A percentile compares a stretch with the other conserved stretches of the same genome.
Conservation (phyloP, 1,140 invertebrate species). For the Carposina sasakii region DNA sequence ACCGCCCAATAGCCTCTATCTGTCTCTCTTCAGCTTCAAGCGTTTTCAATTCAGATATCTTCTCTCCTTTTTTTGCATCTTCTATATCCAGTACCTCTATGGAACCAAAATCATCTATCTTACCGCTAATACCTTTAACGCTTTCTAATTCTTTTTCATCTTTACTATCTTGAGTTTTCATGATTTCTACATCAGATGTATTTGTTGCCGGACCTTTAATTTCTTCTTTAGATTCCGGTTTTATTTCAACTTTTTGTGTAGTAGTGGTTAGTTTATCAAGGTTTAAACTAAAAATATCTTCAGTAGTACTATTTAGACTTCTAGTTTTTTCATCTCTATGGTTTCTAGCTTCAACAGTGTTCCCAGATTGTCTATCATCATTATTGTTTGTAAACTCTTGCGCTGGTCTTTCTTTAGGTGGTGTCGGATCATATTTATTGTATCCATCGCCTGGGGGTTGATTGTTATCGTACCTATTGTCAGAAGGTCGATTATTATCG, state of each 20-base stretch:
- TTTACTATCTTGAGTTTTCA: constrained; percentile 26
- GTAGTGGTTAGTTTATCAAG: constrained; percentile 8
- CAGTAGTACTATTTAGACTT: constrained; percentile 32
- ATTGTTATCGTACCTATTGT: too few relatives aligned
- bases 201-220: constrained; percentile 18
- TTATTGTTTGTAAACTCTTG: constrained; percentile 2
- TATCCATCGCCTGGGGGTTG: constrained; percentile 8
- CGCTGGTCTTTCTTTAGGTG: constrained; percentile 11
- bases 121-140: constrained; percentile 60
- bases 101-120: constrained; percentile 59
- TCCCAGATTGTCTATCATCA: not conserved
- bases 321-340: constrained; percentile 41
- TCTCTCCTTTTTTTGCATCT: constrained; percentile 52
- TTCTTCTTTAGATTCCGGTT: constrained; percentile 13
- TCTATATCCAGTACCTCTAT: constrained; percentile 67
- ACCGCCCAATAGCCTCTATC: constrained; percentile 67
- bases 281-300: constrained; percentile 22
- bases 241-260: constrained; percentile 17
- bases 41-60: constrained; percentile 51
- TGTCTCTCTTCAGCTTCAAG: constrained; percentile 67
- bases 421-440: constrained; percentile 2
- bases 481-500: too few relatives aligned
- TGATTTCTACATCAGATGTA: constrained; percentile 29
- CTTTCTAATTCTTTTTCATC: constrained; percentile 32
- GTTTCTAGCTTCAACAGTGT: constrained; percentile 3